Evolutionary conservation across 2,113 vertebrate species (phyloP).

Genomic region (Candoia aspera): DNA sequence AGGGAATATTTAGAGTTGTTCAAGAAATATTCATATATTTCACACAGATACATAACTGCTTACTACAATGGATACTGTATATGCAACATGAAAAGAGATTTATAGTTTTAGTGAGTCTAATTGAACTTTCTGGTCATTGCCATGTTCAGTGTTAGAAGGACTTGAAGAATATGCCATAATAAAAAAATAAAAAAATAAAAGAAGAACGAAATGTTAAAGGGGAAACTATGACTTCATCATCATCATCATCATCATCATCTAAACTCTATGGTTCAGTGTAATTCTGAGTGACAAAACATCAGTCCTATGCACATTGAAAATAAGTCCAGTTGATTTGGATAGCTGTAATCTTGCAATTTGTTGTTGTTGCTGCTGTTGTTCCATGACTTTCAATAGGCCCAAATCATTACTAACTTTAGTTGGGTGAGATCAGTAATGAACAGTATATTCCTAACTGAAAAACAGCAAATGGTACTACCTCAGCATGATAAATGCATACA

Average conservation of each 20-base stretch:
- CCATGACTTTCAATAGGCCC: background rate
- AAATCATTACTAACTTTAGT: background rate
- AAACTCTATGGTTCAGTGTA: background rate
- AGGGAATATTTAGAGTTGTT: background rate
- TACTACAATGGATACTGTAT: background rate
- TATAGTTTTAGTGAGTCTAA: background rate
- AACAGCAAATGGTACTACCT: background rate
- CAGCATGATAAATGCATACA: background rate
- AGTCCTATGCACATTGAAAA: background rate
- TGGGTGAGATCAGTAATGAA: background rate
- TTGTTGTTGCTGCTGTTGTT: background rate
- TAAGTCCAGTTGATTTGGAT: background rate
- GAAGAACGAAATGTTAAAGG: background rate
- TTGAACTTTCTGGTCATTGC: background rate
- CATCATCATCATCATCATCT: background rate
- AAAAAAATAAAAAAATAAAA: no score
- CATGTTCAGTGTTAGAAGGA: background rate
- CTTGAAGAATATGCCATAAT: background rate
- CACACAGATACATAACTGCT: background rate
- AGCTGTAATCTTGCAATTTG: background rate
- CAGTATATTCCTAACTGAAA: background rate
- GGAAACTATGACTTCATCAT: background rate
- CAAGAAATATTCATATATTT: background rate
- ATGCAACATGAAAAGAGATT: background rate
- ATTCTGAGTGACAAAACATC: background rate